These are phyloP conservation scores for Zoanthus solanderi DNA, from an alignment of 92 coral and sea anemone genomes.

Conservation along the genomic window DNA sequence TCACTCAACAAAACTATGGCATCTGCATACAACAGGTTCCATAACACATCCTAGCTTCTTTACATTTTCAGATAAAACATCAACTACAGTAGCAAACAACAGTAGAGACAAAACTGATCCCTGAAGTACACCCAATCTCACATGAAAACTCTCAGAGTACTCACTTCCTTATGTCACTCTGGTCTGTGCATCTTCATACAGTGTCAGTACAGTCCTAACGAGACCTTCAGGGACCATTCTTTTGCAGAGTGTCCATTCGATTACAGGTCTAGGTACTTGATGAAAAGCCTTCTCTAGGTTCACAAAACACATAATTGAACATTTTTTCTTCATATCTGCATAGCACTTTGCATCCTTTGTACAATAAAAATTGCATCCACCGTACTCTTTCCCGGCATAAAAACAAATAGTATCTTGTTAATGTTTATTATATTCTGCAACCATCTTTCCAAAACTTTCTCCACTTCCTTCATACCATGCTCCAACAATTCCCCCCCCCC, in stretches of 20 bases:
- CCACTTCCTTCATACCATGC: conserved; percentile 38
- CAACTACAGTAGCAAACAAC: background rate
- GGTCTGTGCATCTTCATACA: conserved; percentile 38
- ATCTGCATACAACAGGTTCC: conserved; percentile 43
- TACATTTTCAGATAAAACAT: conserved; percentile 3
- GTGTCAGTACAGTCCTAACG: background rate
- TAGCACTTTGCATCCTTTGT: too few relatives aligned
- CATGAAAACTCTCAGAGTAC: background rate
- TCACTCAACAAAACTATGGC: conserved; percentile 28
- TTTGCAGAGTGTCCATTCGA: background rate
- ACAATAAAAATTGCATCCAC: too few relatives aligned
- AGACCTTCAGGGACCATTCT: background rate
- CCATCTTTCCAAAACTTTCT: background rate
- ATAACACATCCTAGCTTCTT: background rate
- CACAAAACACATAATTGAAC: background rate
- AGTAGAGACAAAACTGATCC: conserved; percentile 38
- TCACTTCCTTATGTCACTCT: conserved; percentile 30
- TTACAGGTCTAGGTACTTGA: background rate
- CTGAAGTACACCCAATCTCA: conserved; percentile 16
- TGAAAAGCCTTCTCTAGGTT: too few relatives aligned
- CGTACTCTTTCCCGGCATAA: background rate
- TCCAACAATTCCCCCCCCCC: conserved; percentile 46
- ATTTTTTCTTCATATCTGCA: background rate
- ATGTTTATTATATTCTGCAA: background rate
- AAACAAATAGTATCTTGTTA: background rate